A percentile compares a stretch with the other conserved stretches of the same genome.
These are phyloP conservation scores for Oceanodroma tethys DNA, from an alignment of 2,113 vertebrate species.

Conservation along the genomic window DNA sequence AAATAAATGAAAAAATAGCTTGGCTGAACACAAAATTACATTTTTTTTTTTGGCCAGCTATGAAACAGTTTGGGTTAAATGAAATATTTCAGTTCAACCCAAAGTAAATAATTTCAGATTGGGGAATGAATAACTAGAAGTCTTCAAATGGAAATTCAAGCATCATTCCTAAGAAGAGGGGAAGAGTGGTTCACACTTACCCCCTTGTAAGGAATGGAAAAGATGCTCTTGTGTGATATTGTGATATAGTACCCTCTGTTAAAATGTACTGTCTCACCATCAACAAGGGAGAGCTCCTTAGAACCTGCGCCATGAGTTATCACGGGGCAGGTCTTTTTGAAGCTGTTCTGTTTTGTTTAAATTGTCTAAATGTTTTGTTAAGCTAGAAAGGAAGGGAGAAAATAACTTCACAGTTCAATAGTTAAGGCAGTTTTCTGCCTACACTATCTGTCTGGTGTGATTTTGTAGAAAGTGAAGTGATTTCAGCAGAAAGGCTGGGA, in stretches of 20 bases:
- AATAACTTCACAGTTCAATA: background rate
- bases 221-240: background rate
- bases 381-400: background rate
- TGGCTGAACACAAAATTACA: background rate
- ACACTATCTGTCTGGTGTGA: background rate
- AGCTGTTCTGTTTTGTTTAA: background rate
- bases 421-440: background rate
- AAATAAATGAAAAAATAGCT: conserved; percentile 45
- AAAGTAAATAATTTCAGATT: background rate
- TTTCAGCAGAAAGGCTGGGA: background rate
- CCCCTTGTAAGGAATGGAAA: background rate
- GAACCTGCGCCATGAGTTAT: background rate
- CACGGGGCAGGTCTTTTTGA: background rate
- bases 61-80: conserved; percentile 9
- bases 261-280: background rate
- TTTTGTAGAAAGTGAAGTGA: background rate
- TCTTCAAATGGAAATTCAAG: background rate
- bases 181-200: background rate
- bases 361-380: background rate
- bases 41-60: background rate
- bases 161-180: background rate
- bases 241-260: background rate
- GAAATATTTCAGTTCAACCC: background rate
- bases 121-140: background rate
- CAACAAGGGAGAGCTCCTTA: background rate